Percentiles rank a stretch among this genome's conserved stretches.
These are phyloP conservation scores for Rhinolophus ferrumequinum DNA, from an alignment of 2,113 vertebrate genomes.

Conservation along the genomic window DNA sequence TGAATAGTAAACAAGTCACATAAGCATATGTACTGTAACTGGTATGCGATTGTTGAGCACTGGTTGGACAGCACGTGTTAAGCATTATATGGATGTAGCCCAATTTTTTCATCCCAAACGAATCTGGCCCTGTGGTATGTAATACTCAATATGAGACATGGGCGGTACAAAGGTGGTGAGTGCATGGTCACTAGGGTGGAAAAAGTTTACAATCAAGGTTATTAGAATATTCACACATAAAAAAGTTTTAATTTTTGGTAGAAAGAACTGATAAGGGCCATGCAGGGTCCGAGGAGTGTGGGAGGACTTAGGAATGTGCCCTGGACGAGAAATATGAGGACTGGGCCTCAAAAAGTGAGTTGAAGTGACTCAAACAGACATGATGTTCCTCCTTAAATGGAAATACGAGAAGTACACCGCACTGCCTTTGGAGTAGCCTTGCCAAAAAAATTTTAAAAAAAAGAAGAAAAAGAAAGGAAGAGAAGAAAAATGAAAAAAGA, in stretches of 20 bases:
- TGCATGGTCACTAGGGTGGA: background rate
- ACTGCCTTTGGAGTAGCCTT: background rate
- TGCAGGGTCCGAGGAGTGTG: background rate
- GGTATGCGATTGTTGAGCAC: background rate
- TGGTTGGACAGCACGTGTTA: background rate
- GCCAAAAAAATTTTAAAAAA: background rate
- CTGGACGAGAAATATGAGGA: background rate
- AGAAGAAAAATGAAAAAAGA: background rate
- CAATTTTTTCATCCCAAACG: background rate
- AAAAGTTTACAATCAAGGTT: background rate
- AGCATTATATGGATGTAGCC: background rate
- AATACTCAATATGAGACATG: background rate
- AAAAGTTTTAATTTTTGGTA: background rate
- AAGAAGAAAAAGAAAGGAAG: background rate
- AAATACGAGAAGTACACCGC: background rate
- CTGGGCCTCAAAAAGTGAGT: background rate
- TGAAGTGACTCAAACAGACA: background rate
- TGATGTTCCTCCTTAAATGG: background rate
- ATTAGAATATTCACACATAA: background rate
- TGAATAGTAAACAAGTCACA: background rate
- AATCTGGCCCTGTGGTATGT: background rate
- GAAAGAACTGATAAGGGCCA: background rate
- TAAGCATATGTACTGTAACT: background rate
- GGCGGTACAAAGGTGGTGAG: background rate
- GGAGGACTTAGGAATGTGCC: background rate